Conservation (phyloP, 2,888 invertebrate genomes). For the Melanostoma mellinum region DNA sequence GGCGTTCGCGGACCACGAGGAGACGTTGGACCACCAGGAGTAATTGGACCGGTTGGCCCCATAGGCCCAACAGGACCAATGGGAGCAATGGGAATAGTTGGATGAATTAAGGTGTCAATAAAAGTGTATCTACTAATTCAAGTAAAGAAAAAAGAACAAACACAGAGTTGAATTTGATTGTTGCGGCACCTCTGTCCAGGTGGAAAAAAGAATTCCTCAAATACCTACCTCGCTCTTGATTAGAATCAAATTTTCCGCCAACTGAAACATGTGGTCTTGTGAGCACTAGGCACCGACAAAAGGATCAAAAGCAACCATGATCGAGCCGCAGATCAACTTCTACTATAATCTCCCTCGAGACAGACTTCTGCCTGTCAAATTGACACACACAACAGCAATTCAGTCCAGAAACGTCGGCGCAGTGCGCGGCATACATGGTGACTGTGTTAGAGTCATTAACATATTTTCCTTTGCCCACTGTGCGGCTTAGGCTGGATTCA, state of each 20-base stretch:
- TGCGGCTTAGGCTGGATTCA: neutral
- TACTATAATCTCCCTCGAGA: slow-evolving; percentile 49
- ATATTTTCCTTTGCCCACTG: slow-evolving; percentile 55
- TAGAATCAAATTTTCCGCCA: slow-evolving; percentile 60
- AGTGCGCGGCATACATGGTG: slow-evolving; percentile 15
- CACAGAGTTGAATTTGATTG: neutral
- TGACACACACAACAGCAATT: slow-evolving; percentile 55
- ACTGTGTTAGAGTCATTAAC: slow-evolving; percentile 59
- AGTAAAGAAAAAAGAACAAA: slow-evolving; percentile 17
- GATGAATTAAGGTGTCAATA: neutral
- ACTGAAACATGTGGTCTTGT: slow-evolving; percentile 31
- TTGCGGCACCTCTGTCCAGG: slow-evolving; percentile 31
- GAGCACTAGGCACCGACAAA: slow-evolving; percentile 33
- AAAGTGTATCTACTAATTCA: neutral
- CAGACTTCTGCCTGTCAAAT: slow-evolving; percentile 2
- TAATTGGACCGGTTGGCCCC: slow-evolving; percentile 32
- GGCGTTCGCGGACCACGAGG: slow-evolving; percentile 51
- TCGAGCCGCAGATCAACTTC: slow-evolving; percentile 42
- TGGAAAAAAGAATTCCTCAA: neutral
- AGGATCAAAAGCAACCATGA: slow-evolving; percentile 56
- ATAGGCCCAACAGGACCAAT: slow-evolving; percentile 38
- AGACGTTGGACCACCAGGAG: slow-evolving; percentile 43
- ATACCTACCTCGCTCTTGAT: slow-evolving; percentile 2
- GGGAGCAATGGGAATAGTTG: neutral
- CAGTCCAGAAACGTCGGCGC: slow-evolving; percentile 64